Base-by-base conservation (phyloP, 2,113 vertebrate species). In the Aplodontia rufa region DNA sequence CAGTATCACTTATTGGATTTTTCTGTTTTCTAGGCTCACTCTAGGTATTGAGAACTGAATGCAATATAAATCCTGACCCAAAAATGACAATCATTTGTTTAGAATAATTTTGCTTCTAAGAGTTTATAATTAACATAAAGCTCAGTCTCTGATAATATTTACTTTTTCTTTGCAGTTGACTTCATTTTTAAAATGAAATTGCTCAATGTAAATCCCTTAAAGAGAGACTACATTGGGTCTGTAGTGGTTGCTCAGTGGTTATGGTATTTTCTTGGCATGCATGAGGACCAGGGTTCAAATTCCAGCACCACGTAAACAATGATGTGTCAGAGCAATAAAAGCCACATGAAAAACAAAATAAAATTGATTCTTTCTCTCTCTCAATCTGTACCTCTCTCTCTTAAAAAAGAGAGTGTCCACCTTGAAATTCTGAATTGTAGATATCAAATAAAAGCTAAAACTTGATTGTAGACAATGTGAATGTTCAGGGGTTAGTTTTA, bases 31-130 rank as follows among this genome's bases (percentile, higher is more conserved):
- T 9, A 74, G 17, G 12, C 26, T 90, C 30, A 76, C 62, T 87
- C 9, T 74, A 60, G 55, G 17, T 37, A 74, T 45, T 84, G 28
- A 81, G 53, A 93, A 30, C 51, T 93, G 13, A 69, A 32, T 69
- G 35, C 4, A 62, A 78, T 62, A 89, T 26, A 83, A 90, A 80
- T 49, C 69, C 30, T 93, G 35, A 24, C 28, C 26, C 81, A 49
- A 94, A 74, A 82, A 5, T 91, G 11, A 6, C 92, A 81, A 62
- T 5, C 55, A 90, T 91, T 37, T 96, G 17, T 75, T 91, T n/a
- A 83, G 24, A 87, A 89, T 92, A 94, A 91, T 93, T 93, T 95
- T 91, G 13, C 26, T 82, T 82, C 22, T 60, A 60, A 84, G 35
- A 83, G 24, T 95, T 76, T 51, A 47, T 81, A 90, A 53, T 75